Evolutionary conservation across 1,140 invertebrate species (phyloP), one percentile per base, ranked within the genome.

Genomic region (Tetranychus urticae): DNA sequence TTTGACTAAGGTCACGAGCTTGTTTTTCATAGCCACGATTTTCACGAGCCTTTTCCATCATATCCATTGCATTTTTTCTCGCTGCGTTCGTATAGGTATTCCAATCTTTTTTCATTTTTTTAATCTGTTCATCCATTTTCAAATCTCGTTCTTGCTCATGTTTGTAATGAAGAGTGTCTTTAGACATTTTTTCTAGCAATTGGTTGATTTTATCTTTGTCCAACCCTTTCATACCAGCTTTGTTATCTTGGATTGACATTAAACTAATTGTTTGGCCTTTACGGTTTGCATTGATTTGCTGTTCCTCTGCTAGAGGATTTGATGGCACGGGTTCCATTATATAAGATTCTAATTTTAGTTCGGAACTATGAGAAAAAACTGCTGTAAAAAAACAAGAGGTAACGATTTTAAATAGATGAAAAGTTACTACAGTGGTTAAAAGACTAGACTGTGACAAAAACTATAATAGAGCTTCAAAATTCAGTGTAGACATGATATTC

Each of bases 181-280:
- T 73, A 33, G 78, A 79, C 42, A 73, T 73, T 63, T 79, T 74
- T 62, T 73, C 65, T 61, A 81, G 80, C 50, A 80, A 76, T 68
- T 76, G 68, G 69, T 80, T 80, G 10, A 81, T 79, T 62, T 69
- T 71, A n/a, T 75, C 76, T 59, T 75, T 76, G 67, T 81, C 77
- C 13, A 81, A 64, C n/a, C 76, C 75, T 66, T 73, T 68, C 77
- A 80, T 79, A 13, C 79, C 79, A 61, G 78, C 78, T 67, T 79
- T 80, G 58, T 64, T 35, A 34, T 65, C 66, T 61, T 64, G 62
- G 7, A 64, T 31, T 39, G 42, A 39, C n/a, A 61, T 48, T 0
- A 63, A 35, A 7, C 23, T 52, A 13, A 42, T 42, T n/a, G 59
- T n/a, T 56, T 56, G 14, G 35, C n/a, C 50, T n/a, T 81, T 81